Evolutionary conservation across 2,797 vertebrate genomes (phyloP), one percentile per base, ranked within the genome.

Genomic region (Sciurus vulgaris): DNA sequence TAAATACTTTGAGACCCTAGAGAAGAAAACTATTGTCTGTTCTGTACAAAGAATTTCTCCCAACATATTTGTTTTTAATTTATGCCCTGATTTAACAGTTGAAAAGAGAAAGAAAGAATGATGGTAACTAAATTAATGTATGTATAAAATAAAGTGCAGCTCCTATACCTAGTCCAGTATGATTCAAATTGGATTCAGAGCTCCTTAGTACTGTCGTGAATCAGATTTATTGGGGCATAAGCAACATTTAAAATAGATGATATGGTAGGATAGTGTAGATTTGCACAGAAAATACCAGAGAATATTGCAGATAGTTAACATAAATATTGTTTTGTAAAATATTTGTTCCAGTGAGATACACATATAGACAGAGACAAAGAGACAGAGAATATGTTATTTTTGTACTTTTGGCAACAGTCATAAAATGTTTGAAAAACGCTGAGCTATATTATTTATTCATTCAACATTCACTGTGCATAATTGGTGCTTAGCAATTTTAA

Each of bases 221-320:
- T 86, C 7, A 72, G 65, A 28, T 38, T 74, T 86, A 47, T 54
- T 91, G 24, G 18, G 11, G 94, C 56, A 88, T 22, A 95, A 56
- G 3, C n/a, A 97, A 47, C 18, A 79, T 86, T 93, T 78, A 92
- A 93, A 93, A 94, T 41, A 94, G 94, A 92, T 82, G 30, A 96
- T 73, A 91, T 88, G 90, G 72, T n/a, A 91, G n/a, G 10, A 72
- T 49, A 63, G 7, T 83, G 2, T 77, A 56, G 15, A 1, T 35
- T 63, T 93, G 35, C 6, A 44, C 67, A 67, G 65, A 83, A 97
- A 91, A 76, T 10, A 77, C 59, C 56, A 93, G 35, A 44, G n/a
- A 24, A 11, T 7, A n/a, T 7, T 84, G 4, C 14, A 96, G n/a
- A 22, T 69, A 87, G 17, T 78, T 91, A 95, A 87, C 24, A 13